Evolutionary conservation across 2,888 invertebrate genomes (phyloP).

Genomic region (Pecten maximus): DNA sequence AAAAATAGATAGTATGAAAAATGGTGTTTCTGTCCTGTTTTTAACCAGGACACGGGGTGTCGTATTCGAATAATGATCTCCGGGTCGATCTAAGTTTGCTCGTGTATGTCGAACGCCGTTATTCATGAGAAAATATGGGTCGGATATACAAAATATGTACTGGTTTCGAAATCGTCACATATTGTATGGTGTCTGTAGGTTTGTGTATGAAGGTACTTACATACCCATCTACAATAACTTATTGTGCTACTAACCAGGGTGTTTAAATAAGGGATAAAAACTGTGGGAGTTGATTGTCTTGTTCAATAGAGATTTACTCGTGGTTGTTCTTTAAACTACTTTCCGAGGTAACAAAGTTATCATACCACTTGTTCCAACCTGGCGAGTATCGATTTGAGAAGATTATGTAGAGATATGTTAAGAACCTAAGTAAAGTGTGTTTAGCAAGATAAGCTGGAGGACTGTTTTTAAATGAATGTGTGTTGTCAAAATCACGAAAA

Average conservation of each 20-base stretch:
- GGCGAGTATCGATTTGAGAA: not conserved
- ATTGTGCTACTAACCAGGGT: not conserved
- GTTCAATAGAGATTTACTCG: not conserved
- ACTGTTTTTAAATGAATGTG: not conserved
- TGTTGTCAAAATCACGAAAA: no score
- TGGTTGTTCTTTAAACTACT: not conserved
- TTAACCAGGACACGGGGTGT: no score
- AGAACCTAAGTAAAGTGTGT: not conserved
- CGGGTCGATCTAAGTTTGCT: no score
- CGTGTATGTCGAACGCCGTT: no score
- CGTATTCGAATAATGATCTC: no score
- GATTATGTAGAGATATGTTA: not conserved
- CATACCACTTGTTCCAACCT: not conserved
- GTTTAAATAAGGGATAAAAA: not conserved
- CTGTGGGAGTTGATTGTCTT: not conserved
- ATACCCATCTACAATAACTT: not conserved
- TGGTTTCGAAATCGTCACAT: no score
- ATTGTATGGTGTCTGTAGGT: no score
- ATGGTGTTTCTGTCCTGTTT: no score
- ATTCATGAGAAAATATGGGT: no score
- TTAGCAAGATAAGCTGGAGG: not conserved
- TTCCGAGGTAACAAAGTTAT: not conserved
- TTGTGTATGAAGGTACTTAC: not conserved
- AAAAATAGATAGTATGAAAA: no score
- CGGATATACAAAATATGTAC: no score